phyloP scores from a whole-genome alignment of 2,113 vertebrate genomes.

The Protomyctophum bolini region DNA sequence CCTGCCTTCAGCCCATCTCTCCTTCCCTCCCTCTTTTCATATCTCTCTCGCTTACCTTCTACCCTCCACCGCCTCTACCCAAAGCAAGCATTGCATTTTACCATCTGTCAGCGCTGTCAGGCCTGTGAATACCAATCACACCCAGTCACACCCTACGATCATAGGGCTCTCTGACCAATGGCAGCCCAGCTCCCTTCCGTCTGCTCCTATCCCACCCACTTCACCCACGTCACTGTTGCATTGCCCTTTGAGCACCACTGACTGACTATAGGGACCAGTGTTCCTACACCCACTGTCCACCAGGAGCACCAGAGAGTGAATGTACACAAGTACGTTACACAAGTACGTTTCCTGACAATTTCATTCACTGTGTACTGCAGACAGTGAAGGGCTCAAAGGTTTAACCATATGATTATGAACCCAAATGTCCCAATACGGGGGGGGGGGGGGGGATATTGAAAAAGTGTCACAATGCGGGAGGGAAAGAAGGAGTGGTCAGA shows the following conservation, averaged over 20 bases:
- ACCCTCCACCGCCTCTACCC: conserved; percentile 47
- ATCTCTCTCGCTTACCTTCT: conserved; percentile 41
- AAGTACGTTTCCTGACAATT: too few relatives aligned
- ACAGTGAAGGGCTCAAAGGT: too few relatives aligned
- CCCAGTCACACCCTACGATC: conserved; percentile 30
- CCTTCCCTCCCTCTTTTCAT: conserved; percentile 12
- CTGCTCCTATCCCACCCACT: conserved; percentile 18
- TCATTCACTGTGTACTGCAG: too few relatives aligned
- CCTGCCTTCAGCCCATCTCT: conserved; percentile 34
- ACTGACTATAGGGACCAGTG: too few relatives aligned
- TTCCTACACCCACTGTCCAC: neutral
- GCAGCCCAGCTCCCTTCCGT: conserved; percentile 7
- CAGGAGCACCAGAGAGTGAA: neutral
- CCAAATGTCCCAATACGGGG: too few relatives aligned
- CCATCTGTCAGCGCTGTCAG: conserved; percentile 75
- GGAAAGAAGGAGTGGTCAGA: too few relatives aligned
- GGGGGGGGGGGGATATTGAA: too few relatives aligned
- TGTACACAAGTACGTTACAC: too few relatives aligned
- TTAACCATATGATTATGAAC: too few relatives aligned
- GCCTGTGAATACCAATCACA: conserved; percentile 62
- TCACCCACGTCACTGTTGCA: neutral
- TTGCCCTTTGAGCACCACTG: neutral
- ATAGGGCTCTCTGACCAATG: conserved; percentile 39
- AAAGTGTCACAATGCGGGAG: too few relatives aligned
- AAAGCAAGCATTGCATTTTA: conserved; percentile 66